Conservation (phyloP, 2,113 vertebrate genomes). For the Lethenteron camtschaticum region DNA sequence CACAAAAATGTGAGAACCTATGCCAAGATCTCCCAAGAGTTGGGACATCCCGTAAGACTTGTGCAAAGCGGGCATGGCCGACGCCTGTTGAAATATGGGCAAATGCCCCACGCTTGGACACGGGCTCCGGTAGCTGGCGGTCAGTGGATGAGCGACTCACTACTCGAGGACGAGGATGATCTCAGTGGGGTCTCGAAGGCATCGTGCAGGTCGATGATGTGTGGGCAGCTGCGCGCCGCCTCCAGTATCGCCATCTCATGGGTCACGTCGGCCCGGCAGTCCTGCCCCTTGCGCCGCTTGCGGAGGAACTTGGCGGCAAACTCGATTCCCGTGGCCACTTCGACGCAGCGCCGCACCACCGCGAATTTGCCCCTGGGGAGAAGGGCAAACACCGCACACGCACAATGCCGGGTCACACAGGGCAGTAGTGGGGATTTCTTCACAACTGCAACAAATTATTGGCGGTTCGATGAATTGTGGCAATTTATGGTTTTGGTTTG, state of each 20-base stretch:
- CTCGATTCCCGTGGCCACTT: conserved; percentile 58
- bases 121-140: too few relatives aligned
- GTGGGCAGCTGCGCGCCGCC: conserved; percentile 44
- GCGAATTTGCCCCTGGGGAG: conserved; percentile 67
- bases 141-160: conserved; percentile 26
- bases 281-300: conserved; percentile 68
- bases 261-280: conserved; percentile 67
- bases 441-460: too few relatives aligned
- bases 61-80: too few relatives aligned
- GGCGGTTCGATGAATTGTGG: too few relatives aligned
- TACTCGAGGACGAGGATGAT: conserved; percentile 81
- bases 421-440: too few relatives aligned
- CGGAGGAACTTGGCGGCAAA: conserved; percentile 82
- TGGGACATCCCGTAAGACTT: too few relatives aligned
- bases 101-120: too few relatives aligned
- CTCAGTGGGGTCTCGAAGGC: conserved; percentile 65
- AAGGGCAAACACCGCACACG: background rate
- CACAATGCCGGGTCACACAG: too few relatives aligned
- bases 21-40: too few relatives aligned
- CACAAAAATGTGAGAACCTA: too few relatives aligned
- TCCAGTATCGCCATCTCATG: conserved; percentile 82
- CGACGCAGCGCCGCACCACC: conserved; percentile 69
- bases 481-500: too few relatives aligned
- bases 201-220: conserved; percentile 64
- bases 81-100: too few relatives aligned